Evolutionary conservation across 2,888 invertebrate genomes (phyloP).

Genomic region (Ctena decussata): DNA sequence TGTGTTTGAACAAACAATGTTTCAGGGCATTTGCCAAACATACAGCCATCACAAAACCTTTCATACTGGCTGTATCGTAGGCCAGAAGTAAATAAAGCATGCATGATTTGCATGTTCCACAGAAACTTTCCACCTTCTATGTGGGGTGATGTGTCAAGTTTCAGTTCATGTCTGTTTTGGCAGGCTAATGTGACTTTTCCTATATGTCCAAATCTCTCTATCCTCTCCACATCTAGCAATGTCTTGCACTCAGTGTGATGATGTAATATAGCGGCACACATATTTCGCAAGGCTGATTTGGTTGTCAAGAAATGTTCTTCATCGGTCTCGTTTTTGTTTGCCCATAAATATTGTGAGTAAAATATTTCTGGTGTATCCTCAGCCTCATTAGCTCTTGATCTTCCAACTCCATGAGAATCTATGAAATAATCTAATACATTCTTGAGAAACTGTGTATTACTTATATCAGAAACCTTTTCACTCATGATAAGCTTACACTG

Average conservation of each 20-base stretch:
- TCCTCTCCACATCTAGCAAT: neutral
- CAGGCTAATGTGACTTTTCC: neutral
- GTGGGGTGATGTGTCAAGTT: neutral
- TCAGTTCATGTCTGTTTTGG: neutral
- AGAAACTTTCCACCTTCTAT: constrained; percentile 15
- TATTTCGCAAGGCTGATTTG: neutral
- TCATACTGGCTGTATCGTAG: constrained; percentile 3
- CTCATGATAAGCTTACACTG: too few species aligned
- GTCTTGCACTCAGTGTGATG: neutral
- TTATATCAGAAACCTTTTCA: too few species aligned
- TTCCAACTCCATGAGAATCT: too few species aligned
- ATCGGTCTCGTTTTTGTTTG: neutral
- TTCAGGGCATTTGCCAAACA: neutral
- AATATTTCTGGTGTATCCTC: too few species aligned
- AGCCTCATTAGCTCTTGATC: too few species aligned
- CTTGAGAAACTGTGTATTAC: too few species aligned
- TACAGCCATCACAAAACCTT: neutral
- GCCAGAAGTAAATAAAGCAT: neutral
- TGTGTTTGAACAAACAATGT: neutral
- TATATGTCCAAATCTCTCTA: constrained; percentile 4
- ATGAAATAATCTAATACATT: too few species aligned
- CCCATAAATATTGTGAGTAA: too few species aligned
- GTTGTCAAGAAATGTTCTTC: neutral
- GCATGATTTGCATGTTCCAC: neutral
- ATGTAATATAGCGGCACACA: neutral